Base-by-base conservation (phyloP, 2,888 invertebrate species). In the Listrodromus nycthemerus region DNA sequence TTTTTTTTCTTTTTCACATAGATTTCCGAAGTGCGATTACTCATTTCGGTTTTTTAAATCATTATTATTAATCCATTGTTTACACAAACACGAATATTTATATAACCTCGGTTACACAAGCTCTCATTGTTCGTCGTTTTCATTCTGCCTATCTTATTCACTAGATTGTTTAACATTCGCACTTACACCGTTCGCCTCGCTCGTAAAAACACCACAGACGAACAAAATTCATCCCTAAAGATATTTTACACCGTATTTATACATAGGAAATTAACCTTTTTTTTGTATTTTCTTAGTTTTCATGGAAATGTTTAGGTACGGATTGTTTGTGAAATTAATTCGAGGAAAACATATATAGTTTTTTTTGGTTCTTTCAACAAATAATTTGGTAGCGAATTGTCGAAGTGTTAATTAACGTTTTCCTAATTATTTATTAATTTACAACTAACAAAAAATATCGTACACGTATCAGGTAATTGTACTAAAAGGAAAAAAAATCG, bases 241-340 rank as follows among this genome's bases (percentile, higher is more conserved):
- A 86, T 86, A 84, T 86, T 86, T 80, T 63, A 85, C 80, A 80
- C 67, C 65, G 48, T 41, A 80, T 84, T 78, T 75, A 61, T 61
- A 52, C 75, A 74, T 61, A 30, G 21, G 74, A 78, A 70, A 65
- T 58, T 45, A 70, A 66, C 41, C 10, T 74, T 74, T 63, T 63
- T 63, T n/a, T 74, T 7, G 61, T 1, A 16, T 66, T 52, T 37
- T 8, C 30, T 58, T 24, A 1, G 50, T 76, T 4, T 19, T 24
- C n/a, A 73, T 50, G 19, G 41, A 74, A 73, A 82, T 61, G 21
- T 48, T 58, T 66, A 63, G 55, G n/a, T 66, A 66, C 76, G 77
- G 71, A 75, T 55, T 70, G 70, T 83, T 66, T 77, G 19, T 65
- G 75, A 52, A 75, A 52, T 52, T 24, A 52, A 7, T 65, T 21